Percentiles rank a stretch among this genome's conserved stretches.
These are phyloP conservation scores for Cheilosia pagana DNA, from an alignment of 2,888 invertebrate genomes.

Conservation along the genomic window DNA sequence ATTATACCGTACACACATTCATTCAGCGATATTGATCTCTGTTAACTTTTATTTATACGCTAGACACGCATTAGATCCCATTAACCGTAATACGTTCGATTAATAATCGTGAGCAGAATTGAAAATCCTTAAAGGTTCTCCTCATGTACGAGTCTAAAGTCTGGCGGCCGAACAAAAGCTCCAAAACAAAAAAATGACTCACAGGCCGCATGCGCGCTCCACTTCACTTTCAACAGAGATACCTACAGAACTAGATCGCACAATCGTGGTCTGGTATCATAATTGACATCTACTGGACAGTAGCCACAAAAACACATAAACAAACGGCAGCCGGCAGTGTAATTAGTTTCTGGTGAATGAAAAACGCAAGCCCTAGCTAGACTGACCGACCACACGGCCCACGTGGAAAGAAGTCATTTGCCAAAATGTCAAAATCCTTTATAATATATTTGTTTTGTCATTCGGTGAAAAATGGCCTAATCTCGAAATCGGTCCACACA, in stretches of 20 bases:
- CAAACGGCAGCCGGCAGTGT: constrained; percentile 36
- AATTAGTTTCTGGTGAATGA: constrained; percentile 63
- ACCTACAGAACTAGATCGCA: constrained; percentile 58
- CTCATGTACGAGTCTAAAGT: constrained; percentile 18
- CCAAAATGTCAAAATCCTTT: constrained; percentile 76
- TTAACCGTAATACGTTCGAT: constrained; percentile 71
- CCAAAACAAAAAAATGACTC: constrained; percentile 44
- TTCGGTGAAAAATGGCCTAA: constrained; percentile 74
- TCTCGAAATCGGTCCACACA: constrained; percentile 72
- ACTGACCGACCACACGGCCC: constrained; percentile 13
- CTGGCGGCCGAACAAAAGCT: constrained; percentile 26
- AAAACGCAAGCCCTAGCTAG: constrained; percentile 5
- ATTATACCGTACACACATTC: constrained; percentile 58
- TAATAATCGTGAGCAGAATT: constrained; percentile 70
- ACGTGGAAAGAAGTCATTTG: constrained; percentile 73
- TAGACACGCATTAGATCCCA: constrained; percentile 74
- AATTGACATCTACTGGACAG: constrained; percentile 74
- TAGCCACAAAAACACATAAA: constrained; percentile 55
- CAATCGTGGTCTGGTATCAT: constrained; percentile 67
- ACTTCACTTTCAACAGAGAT: constrained; percentile 35
- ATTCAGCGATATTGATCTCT: constrained; percentile 65
- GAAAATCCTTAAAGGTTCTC: constrained; percentile 55
- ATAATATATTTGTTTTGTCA: constrained; percentile 76
- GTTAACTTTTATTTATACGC: constrained; percentile 69
- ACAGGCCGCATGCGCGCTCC: constrained; percentile 50